Evolutionary conservation across 2,113 vertebrate species (phyloP).

Genomic region (Apodemus sylvaticus): DNA sequence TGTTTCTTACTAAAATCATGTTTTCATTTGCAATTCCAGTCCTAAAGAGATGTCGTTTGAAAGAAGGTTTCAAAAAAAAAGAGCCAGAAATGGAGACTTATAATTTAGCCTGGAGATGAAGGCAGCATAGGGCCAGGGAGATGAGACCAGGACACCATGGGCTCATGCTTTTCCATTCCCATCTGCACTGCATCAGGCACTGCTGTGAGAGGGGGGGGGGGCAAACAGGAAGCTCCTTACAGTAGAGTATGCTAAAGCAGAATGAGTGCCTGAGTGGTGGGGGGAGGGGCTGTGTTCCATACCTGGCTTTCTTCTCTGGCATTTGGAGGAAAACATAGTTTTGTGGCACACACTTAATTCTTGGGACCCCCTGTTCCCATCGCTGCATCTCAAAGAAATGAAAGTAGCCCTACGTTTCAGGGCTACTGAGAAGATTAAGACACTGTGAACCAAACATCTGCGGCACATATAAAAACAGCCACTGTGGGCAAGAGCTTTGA

Average conservation of each 20-base stretch:
- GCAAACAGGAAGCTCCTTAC: neutral
- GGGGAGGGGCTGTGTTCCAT: neutral
- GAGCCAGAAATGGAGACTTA: neutral
- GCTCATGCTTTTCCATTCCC: neutral
- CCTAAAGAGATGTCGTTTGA: constrained; percentile 31
- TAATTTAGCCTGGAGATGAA: neutral
- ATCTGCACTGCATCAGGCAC: neutral
- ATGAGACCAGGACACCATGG: neutral
- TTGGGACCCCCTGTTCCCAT: neutral
- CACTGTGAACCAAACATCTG: neutral
- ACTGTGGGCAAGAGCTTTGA: neutral
- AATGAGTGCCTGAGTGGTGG: neutral
- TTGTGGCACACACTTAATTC: neutral
- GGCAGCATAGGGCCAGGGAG: neutral
- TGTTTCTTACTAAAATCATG: constrained; percentile 22
- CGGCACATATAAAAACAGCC: neutral
- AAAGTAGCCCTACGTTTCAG: neutral
- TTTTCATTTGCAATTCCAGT: constrained; percentile 2
- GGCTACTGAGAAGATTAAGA: neutral
- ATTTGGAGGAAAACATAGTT: neutral
- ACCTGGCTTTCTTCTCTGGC: neutral
- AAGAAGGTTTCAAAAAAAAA: constrained; percentile 47
- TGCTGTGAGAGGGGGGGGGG: neutral
- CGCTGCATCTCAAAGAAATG: neutral
- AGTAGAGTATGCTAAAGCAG: neutral